These are phyloP conservation scores for Acipenser ruthenus DNA, from an alignment of 2,797 vertebrate genomes.

Conservation along the genomic window DNA sequence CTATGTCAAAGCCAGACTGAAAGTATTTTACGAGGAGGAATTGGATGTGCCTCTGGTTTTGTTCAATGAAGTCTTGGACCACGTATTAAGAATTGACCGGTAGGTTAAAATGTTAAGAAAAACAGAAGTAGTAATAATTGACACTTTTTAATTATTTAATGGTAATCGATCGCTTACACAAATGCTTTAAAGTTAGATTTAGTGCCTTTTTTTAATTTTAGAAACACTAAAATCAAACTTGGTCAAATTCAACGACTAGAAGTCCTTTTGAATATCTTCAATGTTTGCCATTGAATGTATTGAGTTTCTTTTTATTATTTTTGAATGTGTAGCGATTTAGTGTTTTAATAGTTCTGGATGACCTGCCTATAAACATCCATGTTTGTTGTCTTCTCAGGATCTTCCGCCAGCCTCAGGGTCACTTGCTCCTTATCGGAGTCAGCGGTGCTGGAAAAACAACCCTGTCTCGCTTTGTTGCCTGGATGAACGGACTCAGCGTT, in stretches of 20 bases:
- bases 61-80: constrained; percentile 95
- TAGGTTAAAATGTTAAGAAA: constrained; percentile 29
- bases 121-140: no score
- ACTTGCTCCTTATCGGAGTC: constrained; percentile 93
- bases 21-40: constrained; percentile 97
- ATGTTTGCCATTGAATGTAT: background rate
- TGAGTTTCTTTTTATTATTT: background rate
- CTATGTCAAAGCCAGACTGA: constrained; percentile 95
- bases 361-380: background rate
- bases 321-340: background rate
- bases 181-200: no score
- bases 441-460: constrained; percentile 97
- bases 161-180: no score
- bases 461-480: constrained; percentile 92
- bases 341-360: background rate
- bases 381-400: constrained; percentile 62
- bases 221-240: no score
- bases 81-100: constrained; percentile 94
- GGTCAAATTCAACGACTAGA: background rate
- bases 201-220: no score
- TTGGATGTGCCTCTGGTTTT: constrained; percentile 93
- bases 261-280: background rate
- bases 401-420: constrained; percentile 96
- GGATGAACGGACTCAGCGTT: constrained; percentile 97
- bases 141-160: no score